Evolutionary conservation across 2,888 invertebrate genomes (phyloP).

Genomic region (Callinectes sapidus): DNA sequence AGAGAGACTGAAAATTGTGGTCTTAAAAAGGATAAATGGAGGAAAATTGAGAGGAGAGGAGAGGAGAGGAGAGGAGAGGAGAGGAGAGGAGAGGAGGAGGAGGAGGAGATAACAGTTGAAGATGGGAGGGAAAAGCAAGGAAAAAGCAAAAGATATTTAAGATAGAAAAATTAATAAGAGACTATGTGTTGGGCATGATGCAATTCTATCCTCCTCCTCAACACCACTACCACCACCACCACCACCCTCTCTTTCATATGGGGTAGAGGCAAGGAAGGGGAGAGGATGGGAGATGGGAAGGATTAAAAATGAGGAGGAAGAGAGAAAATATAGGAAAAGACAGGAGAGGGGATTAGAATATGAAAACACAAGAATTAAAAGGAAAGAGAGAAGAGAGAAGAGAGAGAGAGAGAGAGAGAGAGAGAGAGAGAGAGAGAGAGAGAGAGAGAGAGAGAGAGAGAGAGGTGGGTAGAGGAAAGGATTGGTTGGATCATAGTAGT

Average conservation of each 20-base stretch:
- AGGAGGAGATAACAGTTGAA: not conserved
- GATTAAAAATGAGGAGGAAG: not conserved
- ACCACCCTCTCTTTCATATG: not conserved
- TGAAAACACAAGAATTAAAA: not conserved
- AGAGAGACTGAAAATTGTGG: not conserved
- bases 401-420: not conserved
- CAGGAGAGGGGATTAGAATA: not conserved
- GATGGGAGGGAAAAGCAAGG: not conserved
- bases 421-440: not conserved
- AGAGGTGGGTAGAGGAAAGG: not conserved
- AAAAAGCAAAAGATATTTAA: not conserved
- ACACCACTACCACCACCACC: not conserved
- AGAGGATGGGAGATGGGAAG: not conserved
- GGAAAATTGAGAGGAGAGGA: no score
- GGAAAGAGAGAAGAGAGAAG: not conserved
- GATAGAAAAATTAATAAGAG: not conserved
- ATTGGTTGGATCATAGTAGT: no score
- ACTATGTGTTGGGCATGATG: not conserved
- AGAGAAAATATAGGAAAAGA: not conserved
- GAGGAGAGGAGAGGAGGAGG: not conserved
- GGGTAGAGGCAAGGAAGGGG: not conserved
- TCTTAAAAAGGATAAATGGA: not conserved
- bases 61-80: no score
- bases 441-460: no score
- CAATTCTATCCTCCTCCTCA: not conserved